phyloP scores from a whole-genome alignment of 2,113 vertebrate species.

The Solenodon paradoxus region DNA sequence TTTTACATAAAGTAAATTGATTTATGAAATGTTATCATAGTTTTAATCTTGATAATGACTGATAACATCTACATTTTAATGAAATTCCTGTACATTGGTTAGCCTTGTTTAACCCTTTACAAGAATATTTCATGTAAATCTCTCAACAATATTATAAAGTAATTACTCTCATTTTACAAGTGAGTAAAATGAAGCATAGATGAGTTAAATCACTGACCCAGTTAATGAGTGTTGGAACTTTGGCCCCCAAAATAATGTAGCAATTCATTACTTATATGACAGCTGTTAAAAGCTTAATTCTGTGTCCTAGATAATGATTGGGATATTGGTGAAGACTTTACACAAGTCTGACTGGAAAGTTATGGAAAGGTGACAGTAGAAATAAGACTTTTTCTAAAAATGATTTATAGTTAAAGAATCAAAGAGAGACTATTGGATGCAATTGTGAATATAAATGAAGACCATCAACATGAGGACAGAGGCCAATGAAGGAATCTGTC shows the following conservation, averaged over 20 bases:
- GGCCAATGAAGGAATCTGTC: too few relatives aligned
- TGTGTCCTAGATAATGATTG: background rate
- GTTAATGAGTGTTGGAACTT: background rate
- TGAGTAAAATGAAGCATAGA: background rate
- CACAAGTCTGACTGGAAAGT: background rate
- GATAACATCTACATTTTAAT: background rate
- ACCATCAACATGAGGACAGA: background rate
- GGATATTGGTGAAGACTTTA: background rate
- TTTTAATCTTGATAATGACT: background rate
- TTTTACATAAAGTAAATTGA: background rate
- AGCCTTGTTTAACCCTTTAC: background rate
- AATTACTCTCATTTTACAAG: background rate
- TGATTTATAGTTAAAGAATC: background rate
- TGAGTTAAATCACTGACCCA: background rate
- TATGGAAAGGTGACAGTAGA: background rate
- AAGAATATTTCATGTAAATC: background rate
- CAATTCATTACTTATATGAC: background rate
- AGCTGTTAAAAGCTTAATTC: background rate
- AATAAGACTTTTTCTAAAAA: background rate
- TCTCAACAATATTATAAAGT: background rate
- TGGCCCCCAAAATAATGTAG: background rate
- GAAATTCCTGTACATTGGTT: background rate
- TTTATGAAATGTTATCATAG: background rate
- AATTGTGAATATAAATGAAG: background rate
- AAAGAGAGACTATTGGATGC: background rate